Percentiles rank a stretch among this genome's conserved stretches.
Evolutionary conservation across 2,113 vertebrate genomes (phyloP).

Genomic region (Machaerirhynchus nigripectus): DNA sequence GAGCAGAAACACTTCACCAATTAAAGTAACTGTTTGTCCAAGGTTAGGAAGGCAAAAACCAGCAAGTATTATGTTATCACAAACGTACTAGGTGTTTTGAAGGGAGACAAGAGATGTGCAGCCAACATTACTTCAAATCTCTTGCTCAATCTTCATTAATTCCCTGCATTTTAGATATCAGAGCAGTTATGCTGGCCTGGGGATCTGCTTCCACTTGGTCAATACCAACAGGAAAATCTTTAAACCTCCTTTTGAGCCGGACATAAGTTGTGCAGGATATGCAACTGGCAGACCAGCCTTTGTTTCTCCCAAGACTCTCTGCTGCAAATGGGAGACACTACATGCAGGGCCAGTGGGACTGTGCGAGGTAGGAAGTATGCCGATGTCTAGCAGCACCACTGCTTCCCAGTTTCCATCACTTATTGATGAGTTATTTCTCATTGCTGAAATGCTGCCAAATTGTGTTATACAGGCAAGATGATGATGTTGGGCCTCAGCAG

Average conservation of each 20-base stretch:
- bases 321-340: background rate
- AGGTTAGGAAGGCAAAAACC: background rate
- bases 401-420: background rate
- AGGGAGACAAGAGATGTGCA: background rate
- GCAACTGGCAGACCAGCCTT: background rate
- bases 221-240: background rate
- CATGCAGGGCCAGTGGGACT: background rate
- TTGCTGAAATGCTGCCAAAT: background rate
- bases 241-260: slow-evolving; percentile 50
- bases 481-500: background rate
- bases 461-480: background rate
- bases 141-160: background rate
- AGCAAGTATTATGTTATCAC: background rate
- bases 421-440: background rate
- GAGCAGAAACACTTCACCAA: background rate
- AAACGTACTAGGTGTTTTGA: background rate
- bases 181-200: background rate
- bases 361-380: fast-evolving
- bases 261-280: background rate
- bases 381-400: fast-evolving
- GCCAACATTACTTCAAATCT: background rate
- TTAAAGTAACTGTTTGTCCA: background rate
- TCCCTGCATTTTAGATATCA: background rate
- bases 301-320: background rate
- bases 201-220: background rate